Conservation (phyloP, 2,888 invertebrate genomes). For the Pherbina coryleti region DNA sequence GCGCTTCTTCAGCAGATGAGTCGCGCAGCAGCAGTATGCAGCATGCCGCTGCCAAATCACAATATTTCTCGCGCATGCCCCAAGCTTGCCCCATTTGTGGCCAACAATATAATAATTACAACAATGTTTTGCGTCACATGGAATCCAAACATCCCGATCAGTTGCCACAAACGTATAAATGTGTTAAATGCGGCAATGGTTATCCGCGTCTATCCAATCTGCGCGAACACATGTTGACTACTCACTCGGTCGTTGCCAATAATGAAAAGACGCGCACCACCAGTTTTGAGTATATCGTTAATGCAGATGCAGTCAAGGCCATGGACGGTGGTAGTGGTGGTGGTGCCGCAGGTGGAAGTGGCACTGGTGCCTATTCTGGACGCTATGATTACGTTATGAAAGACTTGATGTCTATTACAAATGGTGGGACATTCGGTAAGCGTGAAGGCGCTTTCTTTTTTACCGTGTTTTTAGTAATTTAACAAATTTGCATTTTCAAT, state of each 20-base stretch:
- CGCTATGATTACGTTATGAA: slow-evolving; percentile 69
- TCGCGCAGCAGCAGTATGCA: slow-evolving; percentile 53
- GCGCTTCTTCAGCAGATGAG: slow-evolving; percentile 59
- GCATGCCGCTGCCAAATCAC: slow-evolving; percentile 52
- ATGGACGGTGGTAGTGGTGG: slow-evolving; percentile 56
- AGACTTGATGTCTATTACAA: slow-evolving; percentile 67
- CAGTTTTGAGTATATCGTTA: slow-evolving; percentile 66
- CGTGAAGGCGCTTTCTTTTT: not conserved
- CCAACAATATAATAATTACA: slow-evolving; percentile 69
- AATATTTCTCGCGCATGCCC: slow-evolving; percentile 67
- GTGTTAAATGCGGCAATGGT: slow-evolving; percentile 66
- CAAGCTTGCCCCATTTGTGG: slow-evolving; percentile 69
- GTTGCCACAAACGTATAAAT: slow-evolving; percentile 68
- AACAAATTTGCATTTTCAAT: not conserved
- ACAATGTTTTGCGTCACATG: slow-evolving; percentile 69
- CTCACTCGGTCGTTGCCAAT: slow-evolving; percentile 58
- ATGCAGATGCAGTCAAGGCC: slow-evolving; percentile 64
- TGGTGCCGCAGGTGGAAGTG: slow-evolving; percentile 36
- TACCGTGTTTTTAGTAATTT: not conserved
- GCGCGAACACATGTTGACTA: slow-evolving; percentile 67
- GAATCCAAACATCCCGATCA: slow-evolving; percentile 70
- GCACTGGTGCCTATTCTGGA: slow-evolving; percentile 62
- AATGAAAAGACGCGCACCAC: slow-evolving; percentile 62
- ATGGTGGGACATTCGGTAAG: slow-evolving; percentile 66
- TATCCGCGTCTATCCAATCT: slow-evolving; percentile 68